Evolutionary conservation across 2,888 invertebrate genomes (phyloP), one percentile per base, ranked within the genome.

Genomic region (Deilephila porcellus): DNA sequence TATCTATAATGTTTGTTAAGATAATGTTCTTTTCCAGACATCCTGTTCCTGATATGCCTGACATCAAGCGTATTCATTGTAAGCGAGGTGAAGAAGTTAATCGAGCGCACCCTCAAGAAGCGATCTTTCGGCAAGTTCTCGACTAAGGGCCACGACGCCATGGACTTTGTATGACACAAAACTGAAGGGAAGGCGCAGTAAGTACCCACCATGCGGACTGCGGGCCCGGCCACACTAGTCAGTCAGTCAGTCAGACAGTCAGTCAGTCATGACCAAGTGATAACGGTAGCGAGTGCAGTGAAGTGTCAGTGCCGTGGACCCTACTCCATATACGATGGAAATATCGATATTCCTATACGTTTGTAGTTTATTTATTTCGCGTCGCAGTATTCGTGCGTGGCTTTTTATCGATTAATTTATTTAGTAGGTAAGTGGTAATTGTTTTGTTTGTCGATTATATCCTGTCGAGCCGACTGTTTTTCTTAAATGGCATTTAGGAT

Each of bases 11-110:
- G 25, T 25, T 25, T 25, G 25, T 1, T 25, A 25, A 25, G 6
- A 56, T 63, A 25, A 4, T 63, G 56, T 7, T 73, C 67, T 5
- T 4, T 95, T 96, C 59, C 95, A 98, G 99, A 99, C 95, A 96
- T 99, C 88, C 90, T 98, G 82, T 98, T 99, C 93, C 96, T 99
- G 81, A 96, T 98, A 45, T 96, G 96, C 80, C 95, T 99, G 75
- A 98, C 99, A 32, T 99, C 99, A n/a, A 98, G 98, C 79, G 99
- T 99, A 72, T 99, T 99, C 93, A 95, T 98, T 74, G 97, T 99
- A 74, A 98, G 98, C 76, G 99, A 99, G 93, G 90, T 98, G 52
- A 98, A 98, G 92, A 99, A 99, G 89, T 95, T 97, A 79, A 91
- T 97, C 79, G 98, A 98, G 90, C 96, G 98, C 14, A 95, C 96